Evolutionary conservation across 1,140 invertebrate genomes (phyloP), one percentile per base, ranked within the genome.

Genomic region (Drosophila sp.): DNA sequence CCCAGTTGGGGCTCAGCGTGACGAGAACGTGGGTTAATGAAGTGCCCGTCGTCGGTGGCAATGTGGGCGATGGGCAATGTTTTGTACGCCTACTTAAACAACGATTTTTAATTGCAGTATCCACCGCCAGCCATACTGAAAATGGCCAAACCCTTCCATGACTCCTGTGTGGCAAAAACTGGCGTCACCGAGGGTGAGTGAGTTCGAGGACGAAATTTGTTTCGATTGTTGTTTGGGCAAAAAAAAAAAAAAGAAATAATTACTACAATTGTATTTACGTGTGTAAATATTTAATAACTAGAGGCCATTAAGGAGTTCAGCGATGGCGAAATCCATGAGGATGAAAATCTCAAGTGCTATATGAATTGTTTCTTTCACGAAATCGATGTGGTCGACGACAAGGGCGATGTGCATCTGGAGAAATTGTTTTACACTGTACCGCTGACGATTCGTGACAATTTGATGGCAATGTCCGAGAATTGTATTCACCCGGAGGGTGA

Each of bases 311-410:
- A 91, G 70, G 87, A 90, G 71, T 91, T 91, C 60, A 91, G 87
- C 27, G 89, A 91, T 58, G 90, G 90, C 0, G 82, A 91, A 63
- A 89, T 91, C 38, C 87, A 90, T 57, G 91, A 90, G 25, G 90
- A 91, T 65, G 77, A 90, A 40, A 80, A 79, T 27, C 80, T 92
- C 29, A 91, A 90, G 66, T 91, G 89, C 60, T 92, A 91, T 32
- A 91, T 91, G 91, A 91, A 91, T 66, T 92, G 91, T 60, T 60
- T 92, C 60, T 92, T 92, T 50, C 89, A 92, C 54, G 91, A 92
- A 33, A 79, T 86, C 47, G 70, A 81, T 5, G 81, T 90, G 30
- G 86, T 92, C 6, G 91, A 92, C 38, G 91, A 92, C 23, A 78
- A 90, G 30, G 91, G 91, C 0, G 90, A 92, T 47, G 80, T 92